Conservation (phyloP, 2,888 invertebrate species). For the Pristionchus maxplancki region DNA sequence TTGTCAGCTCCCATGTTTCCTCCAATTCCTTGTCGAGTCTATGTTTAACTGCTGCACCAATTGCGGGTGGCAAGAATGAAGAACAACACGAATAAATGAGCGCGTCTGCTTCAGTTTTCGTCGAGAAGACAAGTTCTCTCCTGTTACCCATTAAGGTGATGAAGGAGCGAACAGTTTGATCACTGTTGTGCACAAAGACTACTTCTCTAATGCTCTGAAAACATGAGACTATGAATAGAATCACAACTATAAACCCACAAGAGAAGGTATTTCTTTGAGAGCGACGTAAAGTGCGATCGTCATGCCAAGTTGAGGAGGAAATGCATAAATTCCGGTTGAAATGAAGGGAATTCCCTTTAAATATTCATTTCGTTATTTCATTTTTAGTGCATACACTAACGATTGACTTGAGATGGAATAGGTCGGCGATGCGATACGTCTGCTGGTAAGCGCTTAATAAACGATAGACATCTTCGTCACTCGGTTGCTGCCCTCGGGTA, state of each 20-base stretch:
- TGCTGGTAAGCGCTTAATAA: background rate
- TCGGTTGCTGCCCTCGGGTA: background rate
- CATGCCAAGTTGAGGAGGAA: background rate
- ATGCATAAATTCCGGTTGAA: background rate
- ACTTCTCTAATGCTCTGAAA: background rate
- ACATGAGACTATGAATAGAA: background rate
- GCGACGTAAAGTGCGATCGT: background rate
- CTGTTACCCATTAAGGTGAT: background rate
- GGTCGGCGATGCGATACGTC: background rate
- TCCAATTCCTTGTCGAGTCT: background rate
- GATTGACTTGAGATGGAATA: background rate
- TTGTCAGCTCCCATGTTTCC: background rate
- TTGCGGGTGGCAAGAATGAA: background rate
- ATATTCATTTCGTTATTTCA: background rate
- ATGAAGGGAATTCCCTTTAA: background rate
- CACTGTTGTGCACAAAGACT: background rate
- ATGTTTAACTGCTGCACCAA: background rate
- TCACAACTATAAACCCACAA: background rate
- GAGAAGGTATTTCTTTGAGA: background rate
- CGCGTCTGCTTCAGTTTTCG: background rate
- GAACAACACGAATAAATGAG: background rate
- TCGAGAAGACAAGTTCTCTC: background rate
- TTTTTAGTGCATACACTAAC: background rate
- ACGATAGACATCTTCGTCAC: background rate
- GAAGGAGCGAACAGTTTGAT: background rate